phyloP scores from a whole-genome alignment of 2,888 invertebrate genomes.

The Napeogenes sylphis region DNA sequence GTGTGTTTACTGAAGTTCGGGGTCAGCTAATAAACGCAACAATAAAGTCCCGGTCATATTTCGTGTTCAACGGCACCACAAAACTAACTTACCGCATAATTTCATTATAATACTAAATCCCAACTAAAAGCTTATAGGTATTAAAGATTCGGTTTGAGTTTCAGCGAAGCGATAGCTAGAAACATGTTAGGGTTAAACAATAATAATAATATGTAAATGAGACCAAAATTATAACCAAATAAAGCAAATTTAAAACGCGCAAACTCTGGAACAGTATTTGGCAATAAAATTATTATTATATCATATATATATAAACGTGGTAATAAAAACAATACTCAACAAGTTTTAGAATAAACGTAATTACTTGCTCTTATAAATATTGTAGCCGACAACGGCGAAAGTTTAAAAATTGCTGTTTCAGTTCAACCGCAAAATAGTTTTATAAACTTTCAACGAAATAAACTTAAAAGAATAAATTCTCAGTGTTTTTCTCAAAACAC shows the following conservation, averaged over 20 bases:
- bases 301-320: too few species aligned
- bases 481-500: slow-evolving; percentile 11
- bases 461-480: slow-evolving; percentile 18
- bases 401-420: slow-evolving; percentile 18
- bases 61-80: slow-evolving; percentile 27
- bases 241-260: too few species aligned
- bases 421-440: slow-evolving; percentile 19
- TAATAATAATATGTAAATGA: too few species aligned
- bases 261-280: too few species aligned
- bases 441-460: slow-evolving; percentile 21
- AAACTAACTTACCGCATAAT: slow-evolving; percentile 36
- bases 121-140: slow-evolving; percentile 31
- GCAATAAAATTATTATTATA: too few species aligned
- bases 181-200: not conserved
- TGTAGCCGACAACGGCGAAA: slow-evolving; percentile 14
- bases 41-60: slow-evolving; percentile 21
- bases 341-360: not conserved
- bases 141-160: slow-evolving; percentile 9
- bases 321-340: too few species aligned
- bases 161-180: slow-evolving; percentile 8
- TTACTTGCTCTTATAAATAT: slow-evolving; percentile 14
- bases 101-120: slow-evolving; percentile 36
- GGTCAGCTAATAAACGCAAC: slow-evolving; percentile 24
- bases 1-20: slow-evolving; percentile 11
- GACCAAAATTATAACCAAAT: too few species aligned